Percentiles rank a stretch among this genome's conserved stretches.
phyloP scores from a whole-genome alignment of 2,888 invertebrate species.

The Temnothorax ravouxi region DNA sequence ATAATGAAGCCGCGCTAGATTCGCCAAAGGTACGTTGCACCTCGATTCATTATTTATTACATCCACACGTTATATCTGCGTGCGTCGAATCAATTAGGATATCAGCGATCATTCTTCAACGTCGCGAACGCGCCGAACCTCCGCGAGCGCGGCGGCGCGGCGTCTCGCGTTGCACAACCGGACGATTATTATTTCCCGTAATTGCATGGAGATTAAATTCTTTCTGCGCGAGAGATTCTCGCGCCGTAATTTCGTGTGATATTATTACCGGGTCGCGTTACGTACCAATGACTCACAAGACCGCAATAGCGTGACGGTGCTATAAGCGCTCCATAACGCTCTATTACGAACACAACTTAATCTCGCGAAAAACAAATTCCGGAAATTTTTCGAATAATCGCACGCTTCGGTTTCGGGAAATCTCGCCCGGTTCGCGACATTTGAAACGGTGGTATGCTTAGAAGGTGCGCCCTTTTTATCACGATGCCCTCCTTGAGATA shows the following conservation, averaged over 20 bases:
- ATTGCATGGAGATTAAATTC: slow-evolving; percentile 60
- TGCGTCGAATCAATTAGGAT: slow-evolving; percentile 43
- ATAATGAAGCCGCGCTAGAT: slow-evolving; percentile 25
- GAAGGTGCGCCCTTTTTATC: neutral
- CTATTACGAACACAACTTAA: slow-evolving; percentile 49
- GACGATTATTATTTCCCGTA: slow-evolving; percentile 39
- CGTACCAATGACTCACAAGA: slow-evolving; percentile 65
- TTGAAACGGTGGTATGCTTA: no score
- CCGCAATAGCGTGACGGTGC: slow-evolving; percentile 71
- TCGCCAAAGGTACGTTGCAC: slow-evolving; percentile 33
- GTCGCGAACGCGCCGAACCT: slow-evolving; percentile 17
- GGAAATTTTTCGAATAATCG: slow-evolving; percentile 5
- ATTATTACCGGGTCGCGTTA: slow-evolving; percentile 59
- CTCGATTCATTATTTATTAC: slow-evolving; percentile 50
- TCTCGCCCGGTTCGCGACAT: neutral
- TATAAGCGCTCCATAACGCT: slow-evolving; percentile 41
- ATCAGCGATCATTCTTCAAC: slow-evolving; percentile 42
- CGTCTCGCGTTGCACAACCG: no score
- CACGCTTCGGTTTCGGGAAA: neutral
- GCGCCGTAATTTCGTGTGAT: slow-evolving; percentile 55
- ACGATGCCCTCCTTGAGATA: neutral
- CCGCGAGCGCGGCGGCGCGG: no score
- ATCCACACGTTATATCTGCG: slow-evolving; percentile 31
- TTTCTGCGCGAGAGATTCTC: slow-evolving; percentile 55
- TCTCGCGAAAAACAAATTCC: slow-evolving; percentile 49